Evolutionary conservation across 2,113 vertebrate genomes (phyloP).

Genomic region (Oenanthe oenanthe): DNA sequence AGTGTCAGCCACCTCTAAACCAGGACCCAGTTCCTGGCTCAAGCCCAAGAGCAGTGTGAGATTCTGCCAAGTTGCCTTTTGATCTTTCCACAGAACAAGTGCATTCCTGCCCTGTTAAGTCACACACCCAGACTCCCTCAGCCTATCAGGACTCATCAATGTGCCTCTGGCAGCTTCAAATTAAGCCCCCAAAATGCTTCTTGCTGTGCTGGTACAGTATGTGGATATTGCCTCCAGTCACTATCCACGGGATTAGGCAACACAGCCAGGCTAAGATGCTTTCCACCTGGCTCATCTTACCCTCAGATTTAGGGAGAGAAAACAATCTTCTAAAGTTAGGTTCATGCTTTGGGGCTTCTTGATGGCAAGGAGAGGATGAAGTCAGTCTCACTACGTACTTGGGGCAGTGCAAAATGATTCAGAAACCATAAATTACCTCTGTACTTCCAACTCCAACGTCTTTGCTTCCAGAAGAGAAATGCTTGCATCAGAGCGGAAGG

Average conservation of each 20-base stretch:
- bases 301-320: not conserved
- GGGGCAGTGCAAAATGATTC: not conserved
- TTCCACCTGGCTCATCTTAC: not conserved
- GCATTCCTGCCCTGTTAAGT: slow-evolving; percentile 39
- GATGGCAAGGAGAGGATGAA: not conserved
- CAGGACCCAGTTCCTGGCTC: not conserved
- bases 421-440: not conserved
- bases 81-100: slow-evolving; percentile 21
- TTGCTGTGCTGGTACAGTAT: not conserved
- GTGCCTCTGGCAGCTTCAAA: not conserved
- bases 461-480: not conserved
- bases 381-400: not conserved
- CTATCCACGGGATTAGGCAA: not conserved
- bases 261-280: not conserved
- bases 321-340: not conserved
- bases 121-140: not conserved
- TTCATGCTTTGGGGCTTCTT: not conserved
- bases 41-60: not conserved
- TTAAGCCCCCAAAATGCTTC: not conserved
- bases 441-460: not conserved
- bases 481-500: not conserved
- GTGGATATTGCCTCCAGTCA: not conserved
- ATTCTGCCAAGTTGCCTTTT: slow-evolving; percentile 36
- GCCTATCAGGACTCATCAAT: not conserved
- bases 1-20: not conserved